Percentiles rank a stretch among this genome's conserved stretches.
Evolutionary conservation across 2,797 vertebrate genomes (phyloP).

Genomic region (Myotis myotis): DNA sequence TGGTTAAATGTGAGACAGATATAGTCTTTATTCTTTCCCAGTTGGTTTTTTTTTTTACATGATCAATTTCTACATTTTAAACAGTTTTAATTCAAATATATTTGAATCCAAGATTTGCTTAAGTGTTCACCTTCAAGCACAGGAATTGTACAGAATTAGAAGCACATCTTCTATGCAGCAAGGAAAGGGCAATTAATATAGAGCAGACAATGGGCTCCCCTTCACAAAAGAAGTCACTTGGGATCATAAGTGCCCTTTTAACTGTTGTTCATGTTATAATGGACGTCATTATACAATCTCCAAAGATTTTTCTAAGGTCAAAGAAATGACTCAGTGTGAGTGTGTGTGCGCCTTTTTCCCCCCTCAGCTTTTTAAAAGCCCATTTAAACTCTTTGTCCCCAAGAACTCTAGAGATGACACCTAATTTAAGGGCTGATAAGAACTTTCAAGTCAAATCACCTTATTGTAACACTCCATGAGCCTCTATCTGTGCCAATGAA

Average conservation of each 20-base stretch:
- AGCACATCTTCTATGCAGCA: neutral
- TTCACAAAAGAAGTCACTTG: slow-evolving; percentile 45
- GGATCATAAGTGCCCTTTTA: slow-evolving; percentile 36
- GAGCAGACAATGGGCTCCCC: neutral
- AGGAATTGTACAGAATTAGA: slow-evolving; percentile 4
- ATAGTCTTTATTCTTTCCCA: neutral
- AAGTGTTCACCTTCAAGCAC: neutral
- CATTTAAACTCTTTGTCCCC: slow-evolving; percentile 17
- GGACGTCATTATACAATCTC: neutral
- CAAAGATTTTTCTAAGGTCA: slow-evolving; percentile 51
- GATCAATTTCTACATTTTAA: neutral
- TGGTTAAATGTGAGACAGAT: neutral
- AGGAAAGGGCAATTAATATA: slow-evolving; percentile 19
- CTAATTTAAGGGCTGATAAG: slow-evolving; percentile 3
- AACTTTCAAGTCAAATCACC: neutral
- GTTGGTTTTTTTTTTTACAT: neutral
- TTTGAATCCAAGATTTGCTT: neutral
- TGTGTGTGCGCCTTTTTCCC: neutral
- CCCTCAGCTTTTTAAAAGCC: neutral
- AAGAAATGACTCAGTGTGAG: neutral
- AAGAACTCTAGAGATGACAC: neutral
- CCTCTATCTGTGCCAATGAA: neutral
- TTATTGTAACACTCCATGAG: neutral
- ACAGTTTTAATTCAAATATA: neutral
- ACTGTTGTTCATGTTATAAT: slow-evolving; percentile 8